These are phyloP conservation scores for Xiphophorus hellerii DNA, from an alignment of 2,113 vertebrate genomes.

Conservation along the genomic window DNA sequence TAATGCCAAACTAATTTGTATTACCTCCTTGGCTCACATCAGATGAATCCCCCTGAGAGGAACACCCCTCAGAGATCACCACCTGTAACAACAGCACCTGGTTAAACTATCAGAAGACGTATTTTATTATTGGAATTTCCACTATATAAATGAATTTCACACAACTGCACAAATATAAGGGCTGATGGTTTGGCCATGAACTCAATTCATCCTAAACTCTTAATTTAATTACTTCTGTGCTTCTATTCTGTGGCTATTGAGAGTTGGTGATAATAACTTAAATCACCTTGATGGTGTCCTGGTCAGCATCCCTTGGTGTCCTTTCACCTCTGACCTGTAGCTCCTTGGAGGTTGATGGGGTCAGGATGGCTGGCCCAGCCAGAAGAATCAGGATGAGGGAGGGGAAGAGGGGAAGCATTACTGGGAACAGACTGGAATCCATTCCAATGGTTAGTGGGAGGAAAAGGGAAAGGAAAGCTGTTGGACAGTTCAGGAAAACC, in stretches of 20 bases:
- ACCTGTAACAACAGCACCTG: constrained; percentile 43
- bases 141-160: background rate
- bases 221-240: background rate
- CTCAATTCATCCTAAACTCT: background rate
- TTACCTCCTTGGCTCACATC: constrained; percentile 45
- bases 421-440: background rate
- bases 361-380: constrained; percentile 38
- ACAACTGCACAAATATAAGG: background rate
- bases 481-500: background rate
- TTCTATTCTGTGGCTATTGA: background rate
- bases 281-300: constrained; percentile 65
- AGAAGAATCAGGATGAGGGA: constrained; percentile 58
- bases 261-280: background rate
- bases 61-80: constrained; percentile 67
- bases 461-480: background rate
- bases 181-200: background rate
- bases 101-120: background rate
- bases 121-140: background rate
- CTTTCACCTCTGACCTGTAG: constrained; percentile 55
- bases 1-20: background rate
- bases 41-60: constrained; percentile 44
- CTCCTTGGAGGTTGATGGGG: constrained; percentile 21
- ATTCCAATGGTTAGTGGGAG: constrained; percentile 1
- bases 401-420: constrained; percentile 39
- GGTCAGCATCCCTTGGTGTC: constrained; percentile 34